Base-by-base conservation (phyloP, 2,888 invertebrate species). In the Thelaira solivaga region DNA sequence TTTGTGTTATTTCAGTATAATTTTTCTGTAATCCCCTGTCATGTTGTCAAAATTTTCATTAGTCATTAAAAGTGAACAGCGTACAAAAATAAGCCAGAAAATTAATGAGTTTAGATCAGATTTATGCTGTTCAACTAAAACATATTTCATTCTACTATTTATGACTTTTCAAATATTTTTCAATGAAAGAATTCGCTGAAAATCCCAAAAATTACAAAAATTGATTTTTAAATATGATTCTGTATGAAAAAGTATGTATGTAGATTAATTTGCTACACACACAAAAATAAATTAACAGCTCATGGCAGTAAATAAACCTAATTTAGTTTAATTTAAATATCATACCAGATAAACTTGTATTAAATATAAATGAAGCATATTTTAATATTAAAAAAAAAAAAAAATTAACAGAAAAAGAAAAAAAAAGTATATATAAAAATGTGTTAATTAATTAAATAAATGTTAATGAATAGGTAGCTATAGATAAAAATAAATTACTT, bases 101-200 rank as follows among this genome's bases (percentile, higher is more conserved):
- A 62, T 71, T 71, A 71, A 71, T 36, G 43, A 11, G 22, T 62
- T 62, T 20, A 36, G 36, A 43, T 62, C 53, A 62, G 62, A 64
- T 72, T 64, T 53, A 11, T 53, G 18, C 24, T 71, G 18, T 71
- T 26, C n/a, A 34, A 18, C 11, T 53, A 3, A 20, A 51, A 24
- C n/a, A 34, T 26, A 26, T 34, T 45, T 45, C 53, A 39, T 62
- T 29, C 36, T 26, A 36, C 20, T n/a, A n/a, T n/a, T n/a, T n/a
- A n/a, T n/a, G n/a, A n/a, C n/a, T n/a, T n/a, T n/a, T n/a, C n/a
- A n/a, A n/a, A n/a, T n/a, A n/a, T n/a, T n/a, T n/a, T n/a, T n/a
- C n/a, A n/a, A n/a, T n/a, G n/a, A n/a, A n/a, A n/a, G n/a, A n/a
- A n/a, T n/a, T n/a, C n/a, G n/a, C n/a, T n/a, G n/a, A n/a, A n/a